phyloP scores from a whole-genome alignment of 2,888 invertebrate species.

The Neria commutata region DNA sequence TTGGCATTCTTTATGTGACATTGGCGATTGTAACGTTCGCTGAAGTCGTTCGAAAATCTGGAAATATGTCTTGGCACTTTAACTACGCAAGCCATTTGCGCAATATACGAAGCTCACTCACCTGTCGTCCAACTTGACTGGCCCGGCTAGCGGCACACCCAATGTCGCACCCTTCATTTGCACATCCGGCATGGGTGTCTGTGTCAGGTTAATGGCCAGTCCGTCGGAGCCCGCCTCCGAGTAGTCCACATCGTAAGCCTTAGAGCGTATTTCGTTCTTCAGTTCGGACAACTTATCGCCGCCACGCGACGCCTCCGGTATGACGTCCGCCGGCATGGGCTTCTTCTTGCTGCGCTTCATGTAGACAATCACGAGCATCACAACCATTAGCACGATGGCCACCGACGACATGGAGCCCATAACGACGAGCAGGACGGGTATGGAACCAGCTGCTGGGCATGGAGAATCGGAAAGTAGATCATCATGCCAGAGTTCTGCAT shows the following conservation, averaged over 20 bases:
- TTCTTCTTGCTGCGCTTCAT: slow-evolving; percentile 62
- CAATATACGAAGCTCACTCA: too few relatives aligned
- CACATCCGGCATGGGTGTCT: slow-evolving; percentile 58
- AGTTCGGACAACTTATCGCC: slow-evolving; percentile 81
- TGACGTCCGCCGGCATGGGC: slow-evolving; percentile 64
- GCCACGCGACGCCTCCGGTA: slow-evolving; percentile 64
- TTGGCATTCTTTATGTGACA: slow-evolving; percentile 53
- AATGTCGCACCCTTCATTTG: slow-evolving; percentile 58
- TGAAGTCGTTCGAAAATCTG: slow-evolving; percentile 60
- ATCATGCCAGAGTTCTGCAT: neutral
- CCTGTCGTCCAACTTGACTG: slow-evolving; percentile 75
- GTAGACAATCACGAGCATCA: slow-evolving; percentile 84
- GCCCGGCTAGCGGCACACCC: slow-evolving; percentile 78
- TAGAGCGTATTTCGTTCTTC: slow-evolving; percentile 83
- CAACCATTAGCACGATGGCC: slow-evolving; percentile 81
- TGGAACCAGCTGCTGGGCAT: slow-evolving; percentile 68
- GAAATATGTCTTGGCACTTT: neutral
- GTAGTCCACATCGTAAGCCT: slow-evolving; percentile 65
- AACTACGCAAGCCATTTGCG: neutral
- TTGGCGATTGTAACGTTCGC: slow-evolving; percentile 54
- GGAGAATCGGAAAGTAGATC: neutral
- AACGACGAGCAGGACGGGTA: slow-evolving; percentile 80
- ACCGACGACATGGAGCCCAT: slow-evolving; percentile 83
- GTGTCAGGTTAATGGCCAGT: slow-evolving; percentile 62
- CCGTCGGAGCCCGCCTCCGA: slow-evolving; percentile 69